These are phyloP conservation scores for Catagonus wagneri DNA, from an alignment of 2,113 vertebrate species.

Conservation along the genomic window DNA sequence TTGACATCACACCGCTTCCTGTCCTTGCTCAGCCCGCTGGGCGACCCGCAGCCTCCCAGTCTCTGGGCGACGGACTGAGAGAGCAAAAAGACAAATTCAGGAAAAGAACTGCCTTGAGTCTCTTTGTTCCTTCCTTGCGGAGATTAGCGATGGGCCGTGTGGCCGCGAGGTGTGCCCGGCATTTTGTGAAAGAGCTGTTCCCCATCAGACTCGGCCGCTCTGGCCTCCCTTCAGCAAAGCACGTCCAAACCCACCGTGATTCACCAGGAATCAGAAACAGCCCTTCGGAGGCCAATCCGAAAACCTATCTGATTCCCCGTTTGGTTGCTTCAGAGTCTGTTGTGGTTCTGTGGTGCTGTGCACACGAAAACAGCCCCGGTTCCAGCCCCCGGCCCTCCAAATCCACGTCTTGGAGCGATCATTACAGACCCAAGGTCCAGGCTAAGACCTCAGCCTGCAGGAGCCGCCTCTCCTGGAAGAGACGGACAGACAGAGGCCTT, in stretches of 20 bases:
- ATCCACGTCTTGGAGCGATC: background rate
- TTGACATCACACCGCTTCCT: rapidly evolving
- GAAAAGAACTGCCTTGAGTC: rapidly evolving
- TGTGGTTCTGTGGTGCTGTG: constrained; percentile 65
- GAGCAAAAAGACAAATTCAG: rapidly evolving
- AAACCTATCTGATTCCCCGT: constrained; percentile 70
- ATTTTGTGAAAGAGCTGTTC: constrained; percentile 48
- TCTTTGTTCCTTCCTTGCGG: constrained; percentile 5
- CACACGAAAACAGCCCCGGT: constrained; percentile 52
- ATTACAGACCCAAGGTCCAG: background rate
- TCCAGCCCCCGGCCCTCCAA: constrained; percentile 57
- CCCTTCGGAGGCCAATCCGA: constrained; percentile 67
- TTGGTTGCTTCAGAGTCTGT: constrained; percentile 56
- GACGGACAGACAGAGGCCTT: background rate
- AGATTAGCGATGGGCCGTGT: background rate
- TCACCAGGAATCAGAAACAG: constrained; percentile 73
- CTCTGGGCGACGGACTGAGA: background rate
- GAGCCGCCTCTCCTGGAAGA: background rate
- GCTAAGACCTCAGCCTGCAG: background rate
- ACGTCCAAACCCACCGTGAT: constrained; percentile 71
- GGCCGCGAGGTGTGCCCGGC: background rate
- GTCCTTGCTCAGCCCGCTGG: rapidly evolving
- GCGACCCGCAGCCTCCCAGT: background rate
- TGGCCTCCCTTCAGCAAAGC: constrained; percentile 54
- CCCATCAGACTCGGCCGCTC: constrained; percentile 67